Percentiles rank a stretch among this genome's conserved stretches.
Evolutionary conservation across 2,888 invertebrate species (phyloP).

Genomic region (Ochropacha duplaris): DNA sequence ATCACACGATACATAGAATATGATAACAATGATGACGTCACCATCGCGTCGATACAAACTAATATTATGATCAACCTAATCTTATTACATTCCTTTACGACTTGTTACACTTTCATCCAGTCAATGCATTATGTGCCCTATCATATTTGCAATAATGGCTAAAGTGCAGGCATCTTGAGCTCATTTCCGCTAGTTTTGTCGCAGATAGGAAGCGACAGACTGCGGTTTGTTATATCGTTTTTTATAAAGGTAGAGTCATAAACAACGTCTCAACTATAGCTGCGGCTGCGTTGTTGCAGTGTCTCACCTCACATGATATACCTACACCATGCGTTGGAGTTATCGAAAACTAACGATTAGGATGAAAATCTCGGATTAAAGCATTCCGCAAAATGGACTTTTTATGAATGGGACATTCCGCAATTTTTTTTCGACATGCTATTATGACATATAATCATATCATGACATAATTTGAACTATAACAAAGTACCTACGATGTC

Average conservation of each 20-base stretch:
- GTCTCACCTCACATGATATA: too few species aligned
- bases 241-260: neutral
- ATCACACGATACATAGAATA: too few species aligned
- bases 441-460: too few species aligned
- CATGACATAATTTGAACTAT: neutral
- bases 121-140: neutral
- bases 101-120: neutral
- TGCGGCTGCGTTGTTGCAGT: too few species aligned
- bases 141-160: neutral
- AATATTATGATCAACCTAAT: neutral
- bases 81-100: neutral
- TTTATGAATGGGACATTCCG: too few species aligned
- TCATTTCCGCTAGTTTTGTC: slow-evolving; percentile 1
- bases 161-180: neutral
- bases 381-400: too few species aligned
- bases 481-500: neutral
- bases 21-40: neutral
- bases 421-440: too few species aligned
- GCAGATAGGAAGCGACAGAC: slow-evolving; percentile 1
- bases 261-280: neutral
- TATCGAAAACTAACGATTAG: too few species aligned
- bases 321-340: too few species aligned
- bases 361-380: too few species aligned
- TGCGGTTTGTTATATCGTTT: neutral
- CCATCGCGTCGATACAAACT: neutral